Base-by-base conservation (phyloP, 2,888 invertebrate genomes). In the Hypselothyrea guttata region DNA sequence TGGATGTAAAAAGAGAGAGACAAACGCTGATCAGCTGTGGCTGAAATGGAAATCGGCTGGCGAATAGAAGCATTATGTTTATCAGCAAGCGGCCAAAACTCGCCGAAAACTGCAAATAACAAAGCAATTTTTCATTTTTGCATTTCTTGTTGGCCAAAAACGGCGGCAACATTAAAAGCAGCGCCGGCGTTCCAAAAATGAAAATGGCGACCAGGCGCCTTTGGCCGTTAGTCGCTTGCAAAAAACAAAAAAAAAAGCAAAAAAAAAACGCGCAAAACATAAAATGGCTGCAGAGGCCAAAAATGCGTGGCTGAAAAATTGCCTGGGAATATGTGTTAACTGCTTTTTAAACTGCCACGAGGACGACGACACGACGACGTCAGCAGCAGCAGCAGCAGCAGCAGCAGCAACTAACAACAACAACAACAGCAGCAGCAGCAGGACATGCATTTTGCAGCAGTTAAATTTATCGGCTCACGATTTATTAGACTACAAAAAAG, bases 311-410 rank as follows among this genome's bases (percentile, higher is more conserved):
- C 56, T 88, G 88, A 88, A 88, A 88, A 88, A 88, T 88, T 82
- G 87, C 87, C 84, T 78, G 70, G 83, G 84, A 88, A 88, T 88
- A 88, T 88, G 88, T 88, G 88, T 88, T 88, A 88, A 88, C 88
- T 88, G 85, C 88, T 88, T 87, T 88, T 88, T 88, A 87, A 87
- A 88, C 86, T 82, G 86, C 86, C 84, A 73, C 85, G 77, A 86
- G 82, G 82, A 83, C 82, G 84, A 77, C 78, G 83, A 82, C 78
- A 74, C 84, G 71, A 69, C 79, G 67, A 48, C 68, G 51, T 49
- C 60, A 42, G 46, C 44, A 40, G 46, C 68, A 51, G 44, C 55
- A 61, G 41, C 33, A 48, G 54, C 30, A 41, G 12, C 31, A 34
- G 7, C 27, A 45, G 30, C 37, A 41, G 28, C 56, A 53, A 34